A percentile compares a stretch with the other conserved stretches of the same genome.
Evolutionary conservation across 2,797 vertebrate genomes (phyloP).

Genomic region (Phalanger gymnotis): DNA sequence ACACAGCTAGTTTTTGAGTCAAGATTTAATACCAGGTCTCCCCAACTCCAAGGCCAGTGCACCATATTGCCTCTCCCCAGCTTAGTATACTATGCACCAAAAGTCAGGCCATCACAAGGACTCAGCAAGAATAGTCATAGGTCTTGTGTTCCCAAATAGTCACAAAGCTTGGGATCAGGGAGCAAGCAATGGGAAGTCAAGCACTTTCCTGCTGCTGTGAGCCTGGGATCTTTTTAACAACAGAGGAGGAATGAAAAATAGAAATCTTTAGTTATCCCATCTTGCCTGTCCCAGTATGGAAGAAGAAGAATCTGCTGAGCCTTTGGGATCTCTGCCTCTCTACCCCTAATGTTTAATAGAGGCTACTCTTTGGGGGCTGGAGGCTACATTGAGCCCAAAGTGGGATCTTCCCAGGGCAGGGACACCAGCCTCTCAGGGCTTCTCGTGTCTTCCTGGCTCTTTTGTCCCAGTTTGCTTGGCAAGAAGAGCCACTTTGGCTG

Average conservation of each 20-base stretch:
- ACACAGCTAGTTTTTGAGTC: neutral
- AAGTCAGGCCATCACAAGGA: neutral
- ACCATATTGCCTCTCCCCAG: neutral
- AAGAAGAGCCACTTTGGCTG: neutral
- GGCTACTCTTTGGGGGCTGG: neutral
- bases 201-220: neutral
- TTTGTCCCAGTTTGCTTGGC: neutral
- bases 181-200: neutral
- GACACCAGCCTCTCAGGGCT: neutral
- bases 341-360: neutral
- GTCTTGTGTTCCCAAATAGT: neutral
- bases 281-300: conserved; percentile 40
- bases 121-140: neutral
- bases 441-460: neutral
- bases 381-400: neutral
- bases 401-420: neutral
- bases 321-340: neutral
- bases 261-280: conserved; percentile 36
- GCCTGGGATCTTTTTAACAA: neutral
- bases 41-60: neutral
- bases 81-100: neutral
- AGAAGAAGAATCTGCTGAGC: neutral
- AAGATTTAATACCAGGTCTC: neutral
- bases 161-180: neutral
- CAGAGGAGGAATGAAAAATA: conserved; percentile 23